Conservation (phyloP, 2,888 invertebrate species). For the Netelia melanura region DNA sequence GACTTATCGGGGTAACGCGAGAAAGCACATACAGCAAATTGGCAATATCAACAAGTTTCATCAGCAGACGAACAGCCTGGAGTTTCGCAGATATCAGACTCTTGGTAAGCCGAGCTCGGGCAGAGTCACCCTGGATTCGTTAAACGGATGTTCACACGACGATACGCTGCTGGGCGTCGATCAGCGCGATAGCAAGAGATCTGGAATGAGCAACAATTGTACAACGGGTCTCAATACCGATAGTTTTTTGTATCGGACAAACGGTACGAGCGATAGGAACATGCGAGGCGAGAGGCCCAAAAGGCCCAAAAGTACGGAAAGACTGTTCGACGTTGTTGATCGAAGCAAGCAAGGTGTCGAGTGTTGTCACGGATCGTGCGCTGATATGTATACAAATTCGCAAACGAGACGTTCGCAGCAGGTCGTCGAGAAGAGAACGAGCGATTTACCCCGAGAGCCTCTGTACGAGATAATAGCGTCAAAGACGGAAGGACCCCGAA, state of each 20-base stretch:
- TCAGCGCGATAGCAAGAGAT: slow-evolving; percentile 72
- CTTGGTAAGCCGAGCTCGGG: slow-evolving; percentile 74
- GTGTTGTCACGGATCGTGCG: slow-evolving; percentile 62
- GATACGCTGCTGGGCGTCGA: slow-evolving; percentile 73
- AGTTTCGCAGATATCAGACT: slow-evolving; percentile 80
- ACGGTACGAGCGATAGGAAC: slow-evolving; percentile 74
- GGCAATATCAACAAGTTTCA: slow-evolving; percentile 73
- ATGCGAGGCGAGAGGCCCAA: slow-evolving; percentile 74
- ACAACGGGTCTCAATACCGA: slow-evolving; percentile 71
- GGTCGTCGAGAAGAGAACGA: slow-evolving; percentile 70
- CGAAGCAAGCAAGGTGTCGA: slow-evolving; percentile 68
- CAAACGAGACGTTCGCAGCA: slow-evolving; percentile 56
- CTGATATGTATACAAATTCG: slow-evolving; percentile 29
- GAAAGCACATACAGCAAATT: slow-evolving; percentile 75
- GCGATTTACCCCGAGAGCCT: slow-evolving; percentile 72
- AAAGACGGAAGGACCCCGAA: slow-evolving; percentile 67
- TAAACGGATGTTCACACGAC: slow-evolving; percentile 74
- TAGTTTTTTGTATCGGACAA: slow-evolving; percentile 76
- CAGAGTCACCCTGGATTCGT: slow-evolving; percentile 66
- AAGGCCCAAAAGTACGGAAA: slow-evolving; percentile 81
- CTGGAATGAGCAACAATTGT: slow-evolving; percentile 65
- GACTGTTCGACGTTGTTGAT: slow-evolving; percentile 77
- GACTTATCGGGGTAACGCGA: slow-evolving; percentile 78
- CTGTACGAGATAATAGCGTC: slow-evolving; percentile 77
- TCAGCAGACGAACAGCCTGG: slow-evolving; percentile 75